Percentiles rank a stretch among this genome's conserved stretches.
Evolutionary conservation across 2,113 vertebrate species (phyloP).

Genomic region (Nyctibius bracteatus): DNA sequence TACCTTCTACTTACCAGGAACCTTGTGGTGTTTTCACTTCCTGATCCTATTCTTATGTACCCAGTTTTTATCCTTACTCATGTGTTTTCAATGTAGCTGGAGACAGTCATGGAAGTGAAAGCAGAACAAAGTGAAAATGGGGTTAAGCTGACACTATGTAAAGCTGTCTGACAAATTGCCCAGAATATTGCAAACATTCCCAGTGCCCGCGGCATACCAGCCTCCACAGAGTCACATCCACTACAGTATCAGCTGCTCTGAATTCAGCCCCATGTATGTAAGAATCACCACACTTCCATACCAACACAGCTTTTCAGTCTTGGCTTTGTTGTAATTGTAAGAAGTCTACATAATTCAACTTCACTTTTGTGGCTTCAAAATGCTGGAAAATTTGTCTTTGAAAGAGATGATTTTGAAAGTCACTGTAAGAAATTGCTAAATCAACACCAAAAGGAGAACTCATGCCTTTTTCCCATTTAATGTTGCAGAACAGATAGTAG

Average conservation of each 20-base stretch:
- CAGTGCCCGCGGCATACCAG: background rate
- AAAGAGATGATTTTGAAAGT: background rate
- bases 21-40: background rate
- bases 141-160: background rate
- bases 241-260: background rate
- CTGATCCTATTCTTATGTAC: background rate
- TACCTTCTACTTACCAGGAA: background rate
- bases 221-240: background rate
- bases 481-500: background rate
- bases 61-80: background rate
- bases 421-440: background rate
- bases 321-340: background rate
- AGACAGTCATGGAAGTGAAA: background rate
- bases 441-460: background rate
- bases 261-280: background rate
- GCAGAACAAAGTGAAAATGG: background rate
- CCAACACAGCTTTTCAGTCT: background rate
- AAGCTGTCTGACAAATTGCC: background rate
- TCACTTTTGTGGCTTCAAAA: background rate
- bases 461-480: background rate
- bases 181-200: background rate
- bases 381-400: background rate
- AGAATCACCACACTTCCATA: background rate
- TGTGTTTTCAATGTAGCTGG: background rate
- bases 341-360: background rate